phyloP scores from a whole-genome alignment of 2,113 vertebrate species.

The Trogon melanurus region DNA sequence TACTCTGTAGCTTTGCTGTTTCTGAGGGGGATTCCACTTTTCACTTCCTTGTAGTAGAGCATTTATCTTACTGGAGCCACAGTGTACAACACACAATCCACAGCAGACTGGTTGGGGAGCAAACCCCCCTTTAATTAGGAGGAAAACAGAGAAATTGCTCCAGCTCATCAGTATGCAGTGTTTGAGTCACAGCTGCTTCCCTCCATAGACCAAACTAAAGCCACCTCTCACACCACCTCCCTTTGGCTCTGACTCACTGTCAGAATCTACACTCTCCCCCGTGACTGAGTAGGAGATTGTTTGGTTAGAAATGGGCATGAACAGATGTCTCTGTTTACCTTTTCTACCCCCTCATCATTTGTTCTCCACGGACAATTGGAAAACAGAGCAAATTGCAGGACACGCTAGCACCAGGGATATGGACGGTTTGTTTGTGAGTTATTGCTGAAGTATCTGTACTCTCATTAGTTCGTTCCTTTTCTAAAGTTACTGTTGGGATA shows the following conservation, averaged over 20 bases:
- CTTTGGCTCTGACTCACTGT: constrained; percentile 47
- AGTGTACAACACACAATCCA: neutral
- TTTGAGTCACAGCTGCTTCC: constrained; percentile 24
- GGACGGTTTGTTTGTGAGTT: neutral
- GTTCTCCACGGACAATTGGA: neutral
- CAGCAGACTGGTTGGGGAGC: neutral
- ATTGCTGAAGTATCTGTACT: rapidly evolving
- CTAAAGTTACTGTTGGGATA: neutral
- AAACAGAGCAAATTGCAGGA: neutral
- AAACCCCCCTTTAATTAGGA: neutral
- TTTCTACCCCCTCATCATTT: constrained; percentile 13
- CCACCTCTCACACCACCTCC: constrained; percentile 22
- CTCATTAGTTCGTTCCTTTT: neutral
- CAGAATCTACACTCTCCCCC: constrained; percentile 6
- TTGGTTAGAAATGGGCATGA: constrained; percentile 24
- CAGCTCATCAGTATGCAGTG: neutral
- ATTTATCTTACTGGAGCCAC: neutral
- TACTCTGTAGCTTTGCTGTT: neutral
- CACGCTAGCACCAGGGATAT: neutral
- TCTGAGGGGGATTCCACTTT: neutral
- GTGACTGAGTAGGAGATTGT: constrained; percentile 41
- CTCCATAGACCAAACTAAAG: constrained; percentile 9
- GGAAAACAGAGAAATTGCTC: neutral
- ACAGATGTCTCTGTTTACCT: constrained; percentile 58
- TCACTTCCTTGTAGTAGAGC: neutral